Base-by-base conservation (phyloP, 1,140 invertebrate genomes). In the Macrobrachium nipponense region DNA sequence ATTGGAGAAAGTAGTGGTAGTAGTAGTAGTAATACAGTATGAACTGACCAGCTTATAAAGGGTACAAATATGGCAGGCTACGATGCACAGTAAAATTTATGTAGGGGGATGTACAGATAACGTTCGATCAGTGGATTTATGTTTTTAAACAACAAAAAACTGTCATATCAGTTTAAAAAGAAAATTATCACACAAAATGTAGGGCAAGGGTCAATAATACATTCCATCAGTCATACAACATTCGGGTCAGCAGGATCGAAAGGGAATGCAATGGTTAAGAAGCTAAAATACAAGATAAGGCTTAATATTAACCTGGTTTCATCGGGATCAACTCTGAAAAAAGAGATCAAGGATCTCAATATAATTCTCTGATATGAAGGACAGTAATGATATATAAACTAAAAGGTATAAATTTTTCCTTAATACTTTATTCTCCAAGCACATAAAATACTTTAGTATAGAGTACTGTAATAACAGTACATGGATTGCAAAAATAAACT, bases 311-410 rank as follows among this genome's bases (percentile, higher is more conserved):
- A 87, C 85, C 85, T 87, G 85, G 85, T 87, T 82, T 87, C 86
- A 82, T 87, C 86, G 23, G 86, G 86, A 76, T 87, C 86, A 82
- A 82, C 80, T 79, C 86, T 87, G 86, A 82, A 87, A 86, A 51
- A 87, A 82, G 79, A 87, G 80, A 87, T 73, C 75, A 76, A 51
- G 51, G 51, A 51, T 51, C 51, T 77, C 43, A 78, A 75, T 64
- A 60, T 44, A 78, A 75, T 75, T 82, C 79, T 81, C 64, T 80
- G 58, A 44, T 73, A 58, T 43, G 15, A 44, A n/a, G 36, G 27
- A n/a, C 59, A 80, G 23, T 79, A 59, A 79, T 58, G 58, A 43
- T 36, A 27, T 78, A 62, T 79, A 61, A 12, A 79, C 77, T 60
- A 60, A 79, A 62, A 79, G 18, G 27, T n/a, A 78, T 15, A 3